Percentiles rank a stretch among this genome's conserved stretches.
These are phyloP conservation scores for Polypterus bichir DNA, from an alignment of 2,113 vertebrate genomes.

Conservation along the genomic window DNA sequence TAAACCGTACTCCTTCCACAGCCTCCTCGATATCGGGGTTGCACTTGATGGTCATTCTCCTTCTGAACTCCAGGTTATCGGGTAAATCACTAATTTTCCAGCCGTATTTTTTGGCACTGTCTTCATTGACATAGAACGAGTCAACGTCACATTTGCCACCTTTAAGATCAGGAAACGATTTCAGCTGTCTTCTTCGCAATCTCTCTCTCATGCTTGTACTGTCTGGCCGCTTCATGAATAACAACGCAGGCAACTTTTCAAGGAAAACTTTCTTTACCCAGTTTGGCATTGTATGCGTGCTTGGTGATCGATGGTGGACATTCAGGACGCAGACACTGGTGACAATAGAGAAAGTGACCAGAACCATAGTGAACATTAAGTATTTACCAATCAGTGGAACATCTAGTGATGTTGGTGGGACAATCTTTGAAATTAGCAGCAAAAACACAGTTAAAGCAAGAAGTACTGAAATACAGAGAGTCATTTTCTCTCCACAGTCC, in stretches of 20 bases:
- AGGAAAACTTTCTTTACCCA: constrained; percentile 59
- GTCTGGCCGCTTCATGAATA: constrained; percentile 55
- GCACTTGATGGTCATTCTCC: constrained; percentile 27
- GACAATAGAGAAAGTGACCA: constrained; percentile 61
- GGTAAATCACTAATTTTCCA: constrained; percentile 40
- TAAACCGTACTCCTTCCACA: constrained; percentile 52
- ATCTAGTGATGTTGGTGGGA: constrained; percentile 58
- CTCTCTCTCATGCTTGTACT: constrained; percentile 42
- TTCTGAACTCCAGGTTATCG: constrained; percentile 35
- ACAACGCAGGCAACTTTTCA: constrained; percentile 42
- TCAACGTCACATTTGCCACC: constrained; percentile 29
- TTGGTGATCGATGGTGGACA: constrained; percentile 58
- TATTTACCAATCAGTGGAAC: constrained; percentile 67
- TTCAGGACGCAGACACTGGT: constrained; percentile 56
- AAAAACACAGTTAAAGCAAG: constrained; percentile 64
- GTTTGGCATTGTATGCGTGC: constrained; percentile 57
- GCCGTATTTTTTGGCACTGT: constrained; percentile 31
- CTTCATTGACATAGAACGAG: constrained; percentile 38
- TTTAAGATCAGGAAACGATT: constrained; percentile 23
- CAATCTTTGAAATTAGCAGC: constrained; percentile 64
- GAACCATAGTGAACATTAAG: constrained; percentile 64
- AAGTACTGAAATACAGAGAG: constrained; percentile 58
- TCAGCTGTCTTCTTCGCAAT: constrained; percentile 31
- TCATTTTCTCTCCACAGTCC: constrained; percentile 61
- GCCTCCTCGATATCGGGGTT: constrained; percentile 52